Evolutionary conservation across 2,113 vertebrate species (phyloP), one percentile per base, ranked within the genome.

Genomic region (Spermophilus dauricus): DNA sequence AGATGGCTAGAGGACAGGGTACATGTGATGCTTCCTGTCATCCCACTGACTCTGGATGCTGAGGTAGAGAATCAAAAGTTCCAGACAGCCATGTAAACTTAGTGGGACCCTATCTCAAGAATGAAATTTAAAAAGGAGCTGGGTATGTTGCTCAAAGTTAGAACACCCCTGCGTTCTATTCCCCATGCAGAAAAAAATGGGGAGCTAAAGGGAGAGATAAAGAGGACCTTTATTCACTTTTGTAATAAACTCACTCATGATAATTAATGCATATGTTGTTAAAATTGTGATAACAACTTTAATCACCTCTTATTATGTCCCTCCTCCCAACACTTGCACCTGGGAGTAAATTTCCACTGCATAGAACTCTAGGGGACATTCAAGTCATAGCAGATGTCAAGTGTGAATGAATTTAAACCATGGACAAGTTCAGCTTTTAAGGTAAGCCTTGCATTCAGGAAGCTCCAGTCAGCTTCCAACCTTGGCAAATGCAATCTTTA

Each of bases 401-500:
- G 81, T 37, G n/a, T 65, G 95, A 96, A 92, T 94, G 76, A 95
- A 91, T 80, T 89, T 91, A 69, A 75, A 86, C 24, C 17, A 72
- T n/a, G 75, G 82, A 72, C 81, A 82, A 45, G 7, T 94, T 72
- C 51, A 34, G 18, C 78, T 95, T 95, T 91, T 90, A 93, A 53
- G 53, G 70, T 45, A 39, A 95, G 26, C 53, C 65, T 22, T 92
- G 81, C 88, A 69, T 51, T 82, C 11, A 0, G 32, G 53, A 90
- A 95, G 70, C 72, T 78, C 30, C 39, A 75, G 17, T 42, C 1
- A 51, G 34, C 88, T 69, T 76, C 61, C 61, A 82, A 56, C 87
- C 96, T 97, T 97, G 92, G 87, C 80, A 96, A 94, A 95, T 91
- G 58, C 48, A 63, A 83, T 92, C 85, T 96, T 95, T 95, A 90